These are phyloP conservation scores for Nycticryphes semicollaris DNA, from an alignment of 2,113 vertebrate genomes.

Conservation along the genomic window DNA sequence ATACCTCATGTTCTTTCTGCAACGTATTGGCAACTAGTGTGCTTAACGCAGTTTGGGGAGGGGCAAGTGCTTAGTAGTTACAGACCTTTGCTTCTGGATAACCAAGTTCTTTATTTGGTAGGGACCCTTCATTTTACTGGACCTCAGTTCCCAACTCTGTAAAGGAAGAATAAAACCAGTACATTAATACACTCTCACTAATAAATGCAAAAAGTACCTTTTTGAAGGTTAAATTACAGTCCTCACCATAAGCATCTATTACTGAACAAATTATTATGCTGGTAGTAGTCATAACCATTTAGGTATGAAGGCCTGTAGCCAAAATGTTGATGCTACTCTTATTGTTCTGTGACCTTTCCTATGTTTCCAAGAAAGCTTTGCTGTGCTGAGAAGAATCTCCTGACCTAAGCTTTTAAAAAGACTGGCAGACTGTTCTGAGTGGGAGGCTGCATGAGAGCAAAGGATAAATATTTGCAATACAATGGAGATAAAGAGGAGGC, in stretches of 20 bases:
- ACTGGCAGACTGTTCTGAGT: slow-evolving; percentile 57
- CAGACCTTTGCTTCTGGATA: background rate
- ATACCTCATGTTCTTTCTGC: background rate
- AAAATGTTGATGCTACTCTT: slow-evolving; percentile 47
- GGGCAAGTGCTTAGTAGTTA: background rate
- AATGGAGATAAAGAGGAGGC: slow-evolving; percentile 54
- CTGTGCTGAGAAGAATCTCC: slow-evolving; percentile 41
- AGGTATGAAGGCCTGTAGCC: slow-evolving; percentile 35
- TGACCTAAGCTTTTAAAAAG: slow-evolving; percentile 59
- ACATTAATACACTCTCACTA: background rate
- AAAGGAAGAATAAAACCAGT: background rate
- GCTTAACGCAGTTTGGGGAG: background rate
- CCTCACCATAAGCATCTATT: background rate
- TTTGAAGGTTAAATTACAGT: slow-evolving; percentile 21
- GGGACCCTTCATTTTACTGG: background rate
- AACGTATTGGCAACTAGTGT: background rate
- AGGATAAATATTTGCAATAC: slow-evolving; percentile 70
- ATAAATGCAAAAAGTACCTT: background rate
- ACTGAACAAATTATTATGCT: background rate
- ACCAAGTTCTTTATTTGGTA: background rate
- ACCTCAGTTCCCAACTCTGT: background rate
- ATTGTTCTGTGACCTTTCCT: slow-evolving; percentile 45
- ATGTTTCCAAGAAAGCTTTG: slow-evolving; percentile 51
- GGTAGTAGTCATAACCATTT: slow-evolving; percentile 11
- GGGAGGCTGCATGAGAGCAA: slow-evolving; percentile 58